Evolutionary conservation across 2,113 vertebrate genomes (phyloP).

Genomic region (Eolophus roseicapilla): DNA sequence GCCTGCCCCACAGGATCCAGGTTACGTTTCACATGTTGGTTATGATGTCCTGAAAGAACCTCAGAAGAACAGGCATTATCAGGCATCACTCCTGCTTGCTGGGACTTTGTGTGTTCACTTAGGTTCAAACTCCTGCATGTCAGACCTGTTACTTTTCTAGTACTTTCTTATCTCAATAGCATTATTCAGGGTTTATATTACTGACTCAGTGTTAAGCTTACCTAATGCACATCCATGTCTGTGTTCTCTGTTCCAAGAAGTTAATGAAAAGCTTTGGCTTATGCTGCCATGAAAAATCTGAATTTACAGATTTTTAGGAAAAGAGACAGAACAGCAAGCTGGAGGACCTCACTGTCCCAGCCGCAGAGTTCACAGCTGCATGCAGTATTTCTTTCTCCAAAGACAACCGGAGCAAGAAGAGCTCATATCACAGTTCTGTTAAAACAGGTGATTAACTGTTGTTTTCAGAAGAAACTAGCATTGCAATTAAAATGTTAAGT

Average conservation of each 20-base stretch:
- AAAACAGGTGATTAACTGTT: neutral
- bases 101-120: neutral
- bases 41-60: neutral
- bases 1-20: neutral
- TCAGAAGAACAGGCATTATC: neutral
- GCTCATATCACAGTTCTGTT: neutral
- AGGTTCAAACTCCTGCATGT: neutral
- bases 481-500: neutral
- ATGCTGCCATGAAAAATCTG: neutral
- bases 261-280: neutral
- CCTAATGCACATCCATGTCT: neutral
- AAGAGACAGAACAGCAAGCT: neutral
- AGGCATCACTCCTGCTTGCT: neutral
- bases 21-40: neutral
- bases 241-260: neutral
- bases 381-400: neutral
- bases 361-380: neutral
- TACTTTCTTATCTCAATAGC: neutral
- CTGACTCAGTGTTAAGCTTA: neutral
- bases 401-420: neutral
- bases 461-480: neutral
- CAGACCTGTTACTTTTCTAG: neutral
- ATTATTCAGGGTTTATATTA: neutral
- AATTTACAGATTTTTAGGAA: neutral
- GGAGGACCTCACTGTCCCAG: neutral